These are phyloP conservation scores for Desmodus rotundus DNA, from an alignment of 2,113 vertebrate genomes.

Conservation along the genomic window DNA sequence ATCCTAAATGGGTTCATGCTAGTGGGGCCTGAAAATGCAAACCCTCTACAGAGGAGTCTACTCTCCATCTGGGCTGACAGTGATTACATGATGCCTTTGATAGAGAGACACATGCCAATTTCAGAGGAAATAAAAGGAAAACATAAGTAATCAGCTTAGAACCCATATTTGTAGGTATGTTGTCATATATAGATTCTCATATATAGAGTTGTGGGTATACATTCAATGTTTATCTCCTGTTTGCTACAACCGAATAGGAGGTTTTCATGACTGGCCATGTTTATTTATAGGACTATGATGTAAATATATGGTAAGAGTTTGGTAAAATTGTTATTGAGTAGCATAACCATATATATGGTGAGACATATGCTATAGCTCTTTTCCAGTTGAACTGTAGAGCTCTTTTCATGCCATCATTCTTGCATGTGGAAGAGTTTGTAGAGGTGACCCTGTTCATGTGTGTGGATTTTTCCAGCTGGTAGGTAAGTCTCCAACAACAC, in stretches of 20 bases:
- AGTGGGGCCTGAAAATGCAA: fast-evolving
- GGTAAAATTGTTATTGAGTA: not conserved
- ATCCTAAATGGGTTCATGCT: not conserved
- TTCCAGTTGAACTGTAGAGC: fast-evolving
- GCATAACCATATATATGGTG: fast-evolving
- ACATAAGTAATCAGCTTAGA: too few relatives aligned
- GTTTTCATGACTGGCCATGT: fast-evolving
- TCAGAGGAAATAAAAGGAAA: not conserved
- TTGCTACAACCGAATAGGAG: not conserved
- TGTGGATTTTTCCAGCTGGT: not conserved
- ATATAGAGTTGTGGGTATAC: fast-evolving
- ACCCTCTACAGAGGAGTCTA: not conserved
- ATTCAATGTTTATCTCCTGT: not conserved
- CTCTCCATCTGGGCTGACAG: fast-evolving
- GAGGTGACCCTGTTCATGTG: not conserved
- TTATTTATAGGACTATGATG: not conserved
- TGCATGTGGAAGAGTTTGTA: fast-evolving
- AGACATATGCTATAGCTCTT: fast-evolving
- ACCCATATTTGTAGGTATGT: fast-evolving
- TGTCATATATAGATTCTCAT: too few relatives aligned
- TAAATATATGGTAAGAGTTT: not conserved
- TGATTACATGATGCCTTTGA: fast-evolving
- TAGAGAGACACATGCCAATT: fast-evolving
- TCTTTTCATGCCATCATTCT: not conserved
- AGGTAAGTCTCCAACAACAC: not conserved